These are phyloP conservation scores for Penaeus indicus DNA, from an alignment of 1,140 invertebrate genomes.

Conservation along the genomic window DNA sequence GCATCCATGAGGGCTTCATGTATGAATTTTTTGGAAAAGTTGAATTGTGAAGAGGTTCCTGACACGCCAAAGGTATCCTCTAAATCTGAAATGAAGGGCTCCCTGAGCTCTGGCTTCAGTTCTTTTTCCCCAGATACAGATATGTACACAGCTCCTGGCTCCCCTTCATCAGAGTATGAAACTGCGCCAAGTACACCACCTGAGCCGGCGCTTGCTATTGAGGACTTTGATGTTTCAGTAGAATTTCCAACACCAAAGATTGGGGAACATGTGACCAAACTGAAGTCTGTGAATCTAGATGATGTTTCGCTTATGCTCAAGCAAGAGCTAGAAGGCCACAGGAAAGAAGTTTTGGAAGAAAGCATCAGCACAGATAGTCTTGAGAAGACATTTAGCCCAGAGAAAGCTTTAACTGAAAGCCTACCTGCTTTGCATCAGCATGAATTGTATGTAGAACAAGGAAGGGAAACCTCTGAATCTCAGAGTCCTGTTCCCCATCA, in stretches of 20 bases:
- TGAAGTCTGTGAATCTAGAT: constrained; percentile 17
- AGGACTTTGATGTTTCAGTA: constrained; percentile 44
- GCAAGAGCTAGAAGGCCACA: constrained; percentile 28
- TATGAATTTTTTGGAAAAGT: constrained; percentile 36
- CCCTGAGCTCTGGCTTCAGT: too few relatives aligned
- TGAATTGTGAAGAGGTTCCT: constrained; percentile 23
- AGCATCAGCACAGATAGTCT: constrained; percentile 36
- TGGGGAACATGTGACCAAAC: neutral
- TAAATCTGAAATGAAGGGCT: neutral
- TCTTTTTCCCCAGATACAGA: constrained; percentile 23
- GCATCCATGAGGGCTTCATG: constrained; percentile 27
- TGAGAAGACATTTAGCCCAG: constrained; percentile 35
- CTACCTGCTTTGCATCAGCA: too few relatives aligned
- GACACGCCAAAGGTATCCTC: neutral
- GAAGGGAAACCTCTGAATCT: too few relatives aligned
- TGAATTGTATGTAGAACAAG: too few relatives aligned
- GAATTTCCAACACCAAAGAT: constrained; percentile 57
- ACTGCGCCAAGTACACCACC: constrained; percentile 51
- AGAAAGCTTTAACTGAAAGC: neutral
- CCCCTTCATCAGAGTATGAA: constrained; percentile 51
- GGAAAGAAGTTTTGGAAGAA: constrained; percentile 11
- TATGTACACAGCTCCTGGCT: constrained; percentile 35
- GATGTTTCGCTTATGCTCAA: constrained; percentile 37
- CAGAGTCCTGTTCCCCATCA: neutral
- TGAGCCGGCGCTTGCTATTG: neutral